Evolutionary conservation across 2,888 invertebrate genomes (phyloP).

Genomic region (Drosophila sordidula): DNA sequence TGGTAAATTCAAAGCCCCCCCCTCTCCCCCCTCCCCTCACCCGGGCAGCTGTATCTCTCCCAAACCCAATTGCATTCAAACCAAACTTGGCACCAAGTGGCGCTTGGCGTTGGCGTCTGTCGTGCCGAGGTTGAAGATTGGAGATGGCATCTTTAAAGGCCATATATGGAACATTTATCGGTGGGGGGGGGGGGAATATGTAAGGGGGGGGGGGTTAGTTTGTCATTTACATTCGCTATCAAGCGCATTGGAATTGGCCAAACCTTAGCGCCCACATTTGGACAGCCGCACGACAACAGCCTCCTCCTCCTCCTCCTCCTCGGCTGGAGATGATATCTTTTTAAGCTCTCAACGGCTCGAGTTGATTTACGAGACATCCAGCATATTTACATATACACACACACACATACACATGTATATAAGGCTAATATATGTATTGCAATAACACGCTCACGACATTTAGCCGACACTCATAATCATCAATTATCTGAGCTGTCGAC

Average conservation of each 20-base stretch:
- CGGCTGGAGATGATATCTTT: slow-evolving; percentile 46
- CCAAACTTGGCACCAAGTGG: slow-evolving; percentile 54
- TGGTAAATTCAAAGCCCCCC: slow-evolving; percentile 7
- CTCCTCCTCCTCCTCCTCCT: too few species aligned
- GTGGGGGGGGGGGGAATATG: slow-evolving; percentile 1
- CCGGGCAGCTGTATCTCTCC: neutral
- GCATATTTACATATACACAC: slow-evolving; percentile 6
- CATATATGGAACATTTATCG: slow-evolving; percentile 38
- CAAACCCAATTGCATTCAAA: slow-evolving; percentile 27
- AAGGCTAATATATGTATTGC: slow-evolving; percentile 26
- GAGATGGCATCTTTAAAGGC: slow-evolving; percentile 54
- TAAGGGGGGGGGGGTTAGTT: neutral
- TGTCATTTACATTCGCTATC: slow-evolving; percentile 55
- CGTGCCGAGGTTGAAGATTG: slow-evolving; percentile 57
- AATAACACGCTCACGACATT: slow-evolving; percentile 65
- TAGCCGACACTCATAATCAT: slow-evolving; percentile 71
- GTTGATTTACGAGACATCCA: slow-evolving; percentile 52
- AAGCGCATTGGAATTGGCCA: slow-evolving; percentile 58
- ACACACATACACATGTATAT: neutral
- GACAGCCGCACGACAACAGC: slow-evolving; percentile 35
- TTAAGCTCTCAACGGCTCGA: slow-evolving; percentile 27
- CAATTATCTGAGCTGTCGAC: slow-evolving; percentile 70
- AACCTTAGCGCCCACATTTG: slow-evolving; percentile 62
- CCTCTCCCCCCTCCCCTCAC: neutral
- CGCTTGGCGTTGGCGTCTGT: slow-evolving; percentile 64